phyloP scores from a whole-genome alignment of 2,797 vertebrate species.

The Leptodactylus fallax region DNA sequence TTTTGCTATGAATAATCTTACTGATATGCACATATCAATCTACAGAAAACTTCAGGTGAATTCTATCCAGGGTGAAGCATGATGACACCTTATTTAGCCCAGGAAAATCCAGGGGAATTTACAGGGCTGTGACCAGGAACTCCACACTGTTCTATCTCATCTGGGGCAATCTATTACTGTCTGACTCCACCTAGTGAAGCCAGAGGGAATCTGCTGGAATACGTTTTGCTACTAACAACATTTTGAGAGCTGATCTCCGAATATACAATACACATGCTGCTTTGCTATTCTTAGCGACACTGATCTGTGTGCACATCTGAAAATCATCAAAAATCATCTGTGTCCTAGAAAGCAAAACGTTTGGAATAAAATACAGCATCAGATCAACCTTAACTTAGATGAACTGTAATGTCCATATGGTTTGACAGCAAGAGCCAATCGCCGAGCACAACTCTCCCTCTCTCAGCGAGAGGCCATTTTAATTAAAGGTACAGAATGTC shows the following conservation, averaged over 20 bases:
- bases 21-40: background rate
- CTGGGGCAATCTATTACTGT: background rate
- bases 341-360: slow-evolving; percentile 30
- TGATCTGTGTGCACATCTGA: slow-evolving; percentile 29
- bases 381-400: slow-evolving; percentile 31
- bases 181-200: slow-evolving; percentile 56
- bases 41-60: background rate
- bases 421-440: background rate
- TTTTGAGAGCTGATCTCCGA: background rate
- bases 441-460: background rate
- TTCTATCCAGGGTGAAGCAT: background rate
- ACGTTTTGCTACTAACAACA: background rate
- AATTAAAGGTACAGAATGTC: background rate
- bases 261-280: slow-evolving; percentile 24
- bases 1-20: background rate
- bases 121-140: background rate
- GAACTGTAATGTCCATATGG: slow-evolving; percentile 25
- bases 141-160: background rate
- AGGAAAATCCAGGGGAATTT: slow-evolving; percentile 25
- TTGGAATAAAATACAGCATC: slow-evolving; percentile 14
- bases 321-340: slow-evolving; percentile 29
- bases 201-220: slow-evolving; percentile 26
- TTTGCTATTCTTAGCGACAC: background rate
- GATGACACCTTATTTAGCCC: background rate
- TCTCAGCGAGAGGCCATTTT: background rate